Conservation (phyloP, 2,113 vertebrate genomes). For the mouse (Mus musculus) region DNA sequence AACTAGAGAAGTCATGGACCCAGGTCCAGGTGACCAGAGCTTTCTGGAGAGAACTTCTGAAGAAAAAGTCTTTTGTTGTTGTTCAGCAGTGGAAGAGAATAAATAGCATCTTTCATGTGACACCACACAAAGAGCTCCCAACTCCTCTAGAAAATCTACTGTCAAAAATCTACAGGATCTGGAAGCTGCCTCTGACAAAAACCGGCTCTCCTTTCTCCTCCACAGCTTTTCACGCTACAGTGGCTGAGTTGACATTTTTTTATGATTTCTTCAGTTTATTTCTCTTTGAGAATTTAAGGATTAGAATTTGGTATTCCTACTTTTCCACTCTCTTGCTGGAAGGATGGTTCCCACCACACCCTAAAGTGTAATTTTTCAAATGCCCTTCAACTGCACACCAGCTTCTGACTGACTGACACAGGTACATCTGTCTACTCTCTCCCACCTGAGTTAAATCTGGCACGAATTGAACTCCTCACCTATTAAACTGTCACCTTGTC, state of each 20-base stretch:
- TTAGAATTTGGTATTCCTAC: background rate
- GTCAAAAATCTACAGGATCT: background rate
- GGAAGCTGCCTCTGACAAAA: background rate
- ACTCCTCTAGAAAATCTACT: background rate
- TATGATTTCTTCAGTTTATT: slow-evolving; percentile 4
- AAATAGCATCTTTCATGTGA: background rate
- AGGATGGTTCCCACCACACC: background rate
- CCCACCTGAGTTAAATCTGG: slow-evolving; percentile 63
- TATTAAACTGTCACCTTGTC: slow-evolving; percentile 72
- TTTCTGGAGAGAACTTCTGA: slow-evolving; percentile 2
- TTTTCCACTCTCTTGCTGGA: background rate
- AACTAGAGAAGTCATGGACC: background rate
- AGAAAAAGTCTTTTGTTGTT: background rate
- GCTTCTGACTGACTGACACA: slow-evolving; percentile 31
- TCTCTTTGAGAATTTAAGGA: background rate
- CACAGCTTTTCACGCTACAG: background rate
- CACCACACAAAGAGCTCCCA: background rate
- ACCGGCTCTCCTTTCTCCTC: background rate
- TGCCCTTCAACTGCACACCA: slow-evolving; percentile 1
- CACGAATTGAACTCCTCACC: slow-evolving; percentile 71
- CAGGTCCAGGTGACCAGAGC: background rate
- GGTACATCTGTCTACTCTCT: slow-evolving; percentile 20
- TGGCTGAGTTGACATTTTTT: slow-evolving; percentile 10
- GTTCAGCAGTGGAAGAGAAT: background rate
- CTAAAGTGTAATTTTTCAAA: slow-evolving; percentile 4